Conservation (phyloP, 2,797 vertebrate genomes). For the Sebastes taczanowskii region DNA sequence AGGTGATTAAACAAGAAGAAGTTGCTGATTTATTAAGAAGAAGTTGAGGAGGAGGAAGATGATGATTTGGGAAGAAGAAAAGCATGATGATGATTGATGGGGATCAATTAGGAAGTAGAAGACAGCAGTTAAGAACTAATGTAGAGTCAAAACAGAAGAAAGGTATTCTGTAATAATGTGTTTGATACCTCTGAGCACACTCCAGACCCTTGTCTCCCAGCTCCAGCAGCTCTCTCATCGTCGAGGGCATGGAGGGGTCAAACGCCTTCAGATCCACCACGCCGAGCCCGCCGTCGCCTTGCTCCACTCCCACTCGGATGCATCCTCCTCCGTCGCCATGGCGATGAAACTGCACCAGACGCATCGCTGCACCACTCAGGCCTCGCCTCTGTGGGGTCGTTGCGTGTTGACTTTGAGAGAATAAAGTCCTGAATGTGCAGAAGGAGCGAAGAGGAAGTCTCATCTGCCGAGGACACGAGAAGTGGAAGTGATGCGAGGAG, state of each 20-base stretch:
- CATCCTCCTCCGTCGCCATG: slow-evolving; percentile 51
- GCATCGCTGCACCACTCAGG: slow-evolving; percentile 78
- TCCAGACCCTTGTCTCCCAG: slow-evolving; percentile 82
- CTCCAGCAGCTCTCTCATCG: slow-evolving; percentile 87
- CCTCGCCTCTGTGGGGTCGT: slow-evolving; percentile 53
- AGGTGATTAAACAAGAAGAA: background rate
- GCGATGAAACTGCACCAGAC: slow-evolving; percentile 88
- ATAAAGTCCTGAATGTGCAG: slow-evolving; percentile 52
- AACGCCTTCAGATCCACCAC: slow-evolving; percentile 89
- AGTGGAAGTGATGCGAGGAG: background rate
- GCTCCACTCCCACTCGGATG: slow-evolving; percentile 87
- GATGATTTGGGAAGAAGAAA: background rate
- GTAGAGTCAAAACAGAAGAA: background rate
- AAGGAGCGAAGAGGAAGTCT: slow-evolving; percentile 62
- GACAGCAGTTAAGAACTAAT: background rate
- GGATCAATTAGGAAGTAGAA: background rate
- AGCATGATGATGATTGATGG: background rate
- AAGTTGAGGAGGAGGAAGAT: background rate
- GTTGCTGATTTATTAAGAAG: background rate
- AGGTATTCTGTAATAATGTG: background rate
- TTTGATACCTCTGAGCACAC: slow-evolving; percentile 83
- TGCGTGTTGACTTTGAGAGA: slow-evolving; percentile 32
- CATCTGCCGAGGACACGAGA: slow-evolving; percentile 72
- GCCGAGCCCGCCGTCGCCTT: slow-evolving; percentile 64
- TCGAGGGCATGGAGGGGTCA: slow-evolving; percentile 86